Percentiles rank a stretch among this genome's conserved stretches.
Evolutionary conservation across 2,888 invertebrate genomes (phyloP).

Genomic region (Cephus nigrinus): DNA sequence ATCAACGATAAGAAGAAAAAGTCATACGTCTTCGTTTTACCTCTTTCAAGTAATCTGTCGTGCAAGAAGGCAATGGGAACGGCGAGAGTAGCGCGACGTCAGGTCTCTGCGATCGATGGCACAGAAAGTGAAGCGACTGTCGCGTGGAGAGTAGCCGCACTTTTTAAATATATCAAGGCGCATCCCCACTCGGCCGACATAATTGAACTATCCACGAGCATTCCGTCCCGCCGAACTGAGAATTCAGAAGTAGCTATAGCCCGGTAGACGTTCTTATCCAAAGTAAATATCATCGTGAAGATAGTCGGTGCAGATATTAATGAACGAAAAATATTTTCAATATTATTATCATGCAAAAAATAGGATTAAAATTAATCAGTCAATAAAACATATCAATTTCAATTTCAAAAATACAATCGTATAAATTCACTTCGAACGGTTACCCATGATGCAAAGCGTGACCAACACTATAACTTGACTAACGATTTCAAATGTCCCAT

Average conservation of each 20-base stretch:
- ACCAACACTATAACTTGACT: neutral
- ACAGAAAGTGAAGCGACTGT: slow-evolving; percentile 31
- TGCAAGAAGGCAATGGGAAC: neutral
- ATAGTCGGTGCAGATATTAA: neutral
- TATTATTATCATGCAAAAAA: neutral
- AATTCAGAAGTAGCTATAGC: neutral
- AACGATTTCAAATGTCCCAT: neutral
- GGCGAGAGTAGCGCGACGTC: neutral
- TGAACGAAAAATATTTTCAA: neutral
- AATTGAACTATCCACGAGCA: neutral
- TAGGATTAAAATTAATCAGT: neutral
- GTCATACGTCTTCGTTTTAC: neutral
- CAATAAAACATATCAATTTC: neutral
- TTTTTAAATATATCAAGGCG: slow-evolving; percentile 4
- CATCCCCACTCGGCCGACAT: slow-evolving; percentile 3
- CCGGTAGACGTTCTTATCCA: neutral
- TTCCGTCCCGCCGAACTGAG: neutral
- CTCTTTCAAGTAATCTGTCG: neutral
- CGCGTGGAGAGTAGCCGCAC: slow-evolving; percentile 26
- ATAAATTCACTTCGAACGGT: too few relatives aligned
- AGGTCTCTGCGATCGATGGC: neutral
- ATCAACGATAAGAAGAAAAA: neutral
- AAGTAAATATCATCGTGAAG: neutral
- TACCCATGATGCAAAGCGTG: neutral
- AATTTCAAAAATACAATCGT: neutral